Percentiles rank a stretch among this genome's conserved stretches.
Conservation (phyloP, 2,888 invertebrate species). For the Brenthis ino region DNA sequence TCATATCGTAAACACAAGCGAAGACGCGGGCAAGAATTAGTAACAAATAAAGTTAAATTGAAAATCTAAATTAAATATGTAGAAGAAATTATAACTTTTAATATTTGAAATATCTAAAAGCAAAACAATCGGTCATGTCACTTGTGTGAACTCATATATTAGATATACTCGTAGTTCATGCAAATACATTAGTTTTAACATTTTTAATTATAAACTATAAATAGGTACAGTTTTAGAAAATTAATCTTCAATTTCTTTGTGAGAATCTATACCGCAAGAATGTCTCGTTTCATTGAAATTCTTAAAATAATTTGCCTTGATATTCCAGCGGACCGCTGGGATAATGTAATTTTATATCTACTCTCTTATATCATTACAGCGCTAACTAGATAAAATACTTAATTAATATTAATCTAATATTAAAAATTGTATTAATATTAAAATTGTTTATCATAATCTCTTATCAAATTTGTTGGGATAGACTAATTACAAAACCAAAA, state of each 20-base stretch:
- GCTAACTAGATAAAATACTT: neutral
- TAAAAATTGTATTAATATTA: too few relatives aligned
- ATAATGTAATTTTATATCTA: constrained; percentile 13
- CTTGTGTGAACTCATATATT: neutral
- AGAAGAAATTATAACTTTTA: too few relatives aligned
- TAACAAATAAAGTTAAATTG: too few relatives aligned
- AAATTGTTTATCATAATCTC: too few relatives aligned
- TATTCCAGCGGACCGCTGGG: constrained; percentile 15
- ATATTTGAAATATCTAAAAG: too few relatives aligned
- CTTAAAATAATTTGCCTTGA: constrained; percentile 16
- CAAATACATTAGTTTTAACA: neutral
- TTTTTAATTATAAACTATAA: constrained; percentile 2
- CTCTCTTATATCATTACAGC: constrained; percentile 4
- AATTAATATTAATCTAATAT: constrained; percentile 1
- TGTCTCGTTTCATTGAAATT: constrained; percentile 20
- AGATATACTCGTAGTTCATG: neutral
- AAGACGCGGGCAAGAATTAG: too few relatives aligned
- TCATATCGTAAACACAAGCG: too few relatives aligned
- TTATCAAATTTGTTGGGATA: too few relatives aligned
- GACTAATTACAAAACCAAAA: too few relatives aligned
- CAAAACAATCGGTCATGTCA: too few relatives aligned
- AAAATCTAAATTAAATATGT: too few relatives aligned
- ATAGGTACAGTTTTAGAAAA: constrained; percentile 6
- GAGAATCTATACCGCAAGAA: constrained; percentile 16
- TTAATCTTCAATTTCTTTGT: constrained; percentile 14